These are phyloP conservation scores for Haplochromis vanheusdeni DNA, from an alignment of 2,113 vertebrate species.

Conservation along the genomic window DNA sequence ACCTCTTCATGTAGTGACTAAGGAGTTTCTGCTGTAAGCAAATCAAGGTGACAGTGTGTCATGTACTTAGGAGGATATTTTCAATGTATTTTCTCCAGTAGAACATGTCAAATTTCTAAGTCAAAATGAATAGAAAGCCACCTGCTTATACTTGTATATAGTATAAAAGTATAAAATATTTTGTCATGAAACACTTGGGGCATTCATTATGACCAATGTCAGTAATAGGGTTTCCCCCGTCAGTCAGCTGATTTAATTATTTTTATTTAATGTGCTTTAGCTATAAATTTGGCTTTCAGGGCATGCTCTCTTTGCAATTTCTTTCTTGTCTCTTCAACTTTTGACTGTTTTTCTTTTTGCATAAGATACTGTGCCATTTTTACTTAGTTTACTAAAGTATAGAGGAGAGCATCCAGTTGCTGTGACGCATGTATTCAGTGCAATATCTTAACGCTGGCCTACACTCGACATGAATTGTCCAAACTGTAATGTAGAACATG, in stretches of 20 bases:
- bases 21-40: slow-evolving; percentile 27
- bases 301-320: neutral
- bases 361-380: neutral
- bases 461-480: neutral
- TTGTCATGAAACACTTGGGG: neutral
- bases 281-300: neutral
- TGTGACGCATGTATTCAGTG: neutral
- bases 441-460: neutral
- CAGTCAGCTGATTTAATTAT: neutral
- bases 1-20: slow-evolving; percentile 31
- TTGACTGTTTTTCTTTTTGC: neutral
- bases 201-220: neutral
- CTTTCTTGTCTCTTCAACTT: neutral
- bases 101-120: neutral
- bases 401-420: neutral
- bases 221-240: neutral
- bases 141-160: neutral
- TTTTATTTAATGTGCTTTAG: neutral
- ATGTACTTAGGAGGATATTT: neutral
- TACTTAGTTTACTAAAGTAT: neutral
- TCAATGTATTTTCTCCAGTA: neutral
- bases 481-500: neutral
- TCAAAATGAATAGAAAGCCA: neutral
- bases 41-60: neutral
- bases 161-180: neutral